These are phyloP conservation scores for Achatina immaculata DNA, from an alignment of 1,140 invertebrate genomes.

Conservation along the genomic window DNA sequence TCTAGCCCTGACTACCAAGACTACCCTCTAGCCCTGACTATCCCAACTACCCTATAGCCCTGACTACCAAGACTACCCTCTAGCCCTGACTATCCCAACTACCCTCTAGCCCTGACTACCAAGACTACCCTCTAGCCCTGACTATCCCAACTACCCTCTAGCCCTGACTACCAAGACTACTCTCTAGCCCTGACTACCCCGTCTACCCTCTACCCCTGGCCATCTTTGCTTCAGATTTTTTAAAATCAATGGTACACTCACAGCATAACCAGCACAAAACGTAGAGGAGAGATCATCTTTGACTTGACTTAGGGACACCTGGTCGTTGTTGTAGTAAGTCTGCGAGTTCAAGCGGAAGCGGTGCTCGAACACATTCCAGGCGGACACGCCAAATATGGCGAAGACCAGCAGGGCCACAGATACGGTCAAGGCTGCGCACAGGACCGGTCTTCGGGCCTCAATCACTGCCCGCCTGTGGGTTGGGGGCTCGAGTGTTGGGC, in stretches of 20 bases:
- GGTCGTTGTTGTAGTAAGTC: not conserved
- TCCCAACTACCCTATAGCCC: too few species aligned
- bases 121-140: too few species aligned
- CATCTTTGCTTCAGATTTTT: not conserved
- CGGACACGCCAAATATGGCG: conserved; percentile 25
- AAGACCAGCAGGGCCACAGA: not conserved
- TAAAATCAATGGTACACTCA: not conserved
- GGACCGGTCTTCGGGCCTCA: not conserved
- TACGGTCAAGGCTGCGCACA: not conserved
- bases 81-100: too few species aligned
- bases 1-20: too few species aligned
- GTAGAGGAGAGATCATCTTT: conserved; percentile 1
- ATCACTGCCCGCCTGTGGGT: not conserved
- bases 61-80: too few species aligned
- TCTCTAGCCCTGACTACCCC: too few species aligned
- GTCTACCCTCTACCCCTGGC: not conserved
- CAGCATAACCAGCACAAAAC: conserved; percentile 2
- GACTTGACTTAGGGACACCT: not conserved
- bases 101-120: too few species aligned
- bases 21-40: too few species aligned
- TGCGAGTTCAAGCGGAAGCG: not conserved
- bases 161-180: too few species aligned
- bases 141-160: too few species aligned
- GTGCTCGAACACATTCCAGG: not conserved
- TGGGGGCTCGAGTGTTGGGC: not conserved